Base-by-base conservation (phyloP, 2,888 invertebrate genomes). In the Cordilura impudica region DNA sequence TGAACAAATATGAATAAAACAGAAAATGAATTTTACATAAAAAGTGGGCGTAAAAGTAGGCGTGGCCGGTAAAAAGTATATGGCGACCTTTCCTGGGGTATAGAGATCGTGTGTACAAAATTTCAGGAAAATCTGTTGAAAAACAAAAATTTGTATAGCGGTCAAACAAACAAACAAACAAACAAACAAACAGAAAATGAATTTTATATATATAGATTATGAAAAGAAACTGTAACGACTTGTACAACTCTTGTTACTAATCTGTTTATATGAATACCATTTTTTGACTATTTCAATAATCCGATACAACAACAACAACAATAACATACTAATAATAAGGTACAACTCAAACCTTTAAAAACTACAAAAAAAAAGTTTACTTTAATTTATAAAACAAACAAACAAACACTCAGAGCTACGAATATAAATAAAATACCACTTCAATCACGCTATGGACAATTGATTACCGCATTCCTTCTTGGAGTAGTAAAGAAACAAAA, bases 321-420 rank as follows among this genome's bases (percentile, higher is more conserved):
- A 35, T 10, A 35, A 29, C 1, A 31, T 1, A 31, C 31, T 39
- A 12, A 39, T 39, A n/a, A 12, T n/a, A 4, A n/a, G 3, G n/a
- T n/a, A n/a, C 35, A 39, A 39, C 4, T n/a, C 5, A 12, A 45
- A 54, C 19, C 47, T 35, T 6, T 61, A 54, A 14, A 63, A 21
- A 56, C 47, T 14, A 61, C 4, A 70, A 26, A 58, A 12, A 35
- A 45, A 56, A 53, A 16, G 60, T 74, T 70, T 66, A 70, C 26
- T 74, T 74, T 70, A 74, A 74, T 78, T 74, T 71, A 29, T 66
- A 66, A 78, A 74, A 61, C 23, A 74, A 74, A 71, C 74, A 78
- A 19, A 31, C 12, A 18, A 29, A n/a, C 14, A 3, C 14, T n/a
- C n/a, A n/a, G n/a, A 8, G 7, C 39, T 45, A 26, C 26, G n/a